Base-by-base conservation (phyloP, 1,140 invertebrate genomes). In the Sweltsa coloradensis region DNA sequence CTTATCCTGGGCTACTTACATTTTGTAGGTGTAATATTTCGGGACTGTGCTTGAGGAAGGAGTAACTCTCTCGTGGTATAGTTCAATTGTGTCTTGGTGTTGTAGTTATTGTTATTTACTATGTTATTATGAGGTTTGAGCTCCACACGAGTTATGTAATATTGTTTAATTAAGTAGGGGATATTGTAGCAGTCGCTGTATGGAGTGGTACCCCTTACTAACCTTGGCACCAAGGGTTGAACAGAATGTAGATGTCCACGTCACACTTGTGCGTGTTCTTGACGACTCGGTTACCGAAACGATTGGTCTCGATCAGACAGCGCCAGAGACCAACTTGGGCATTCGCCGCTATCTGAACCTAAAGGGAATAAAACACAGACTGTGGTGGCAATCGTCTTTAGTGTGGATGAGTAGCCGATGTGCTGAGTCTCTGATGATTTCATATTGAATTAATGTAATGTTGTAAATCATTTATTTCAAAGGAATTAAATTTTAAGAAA, bases 211-310 rank as follows among this genome's bases (percentile, higher is more conserved):
- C 2, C 21, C 9, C 5, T 7, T 25, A n/a, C 41, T 3, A 18
- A 87, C 86, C 78, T 72, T 76, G 73, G 51, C 76, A 70, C 85
- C 85, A 89, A 2, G 86, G 83, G 64, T 89, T 89, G 61, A 88
- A 89, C 3, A 89, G 66, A n/a, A 89, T 65, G 60, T 84, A 89
- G 34, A 89, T 60, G 16, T 72, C 74, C 49, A 77, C 71, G 23
- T 75, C 66, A 39, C 69, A 71, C 49, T 72, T 65, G 49, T 66
- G 71, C 14, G 63, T 26, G 11, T 29, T 53, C 1, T 50, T 34
- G 2, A 36, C 19, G 24, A 68, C 67, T 22, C 66, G 67, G 48
- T 70, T 62, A 18, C 72, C 72, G 40, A 60, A 58, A 25, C 71
- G 67, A 24, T 66, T 66, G 5, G 78, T 78, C 34, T 75, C 67